Evolutionary conservation across 1,140 invertebrate species (phyloP).

Genomic region (Sinonovacula constricta): DNA sequence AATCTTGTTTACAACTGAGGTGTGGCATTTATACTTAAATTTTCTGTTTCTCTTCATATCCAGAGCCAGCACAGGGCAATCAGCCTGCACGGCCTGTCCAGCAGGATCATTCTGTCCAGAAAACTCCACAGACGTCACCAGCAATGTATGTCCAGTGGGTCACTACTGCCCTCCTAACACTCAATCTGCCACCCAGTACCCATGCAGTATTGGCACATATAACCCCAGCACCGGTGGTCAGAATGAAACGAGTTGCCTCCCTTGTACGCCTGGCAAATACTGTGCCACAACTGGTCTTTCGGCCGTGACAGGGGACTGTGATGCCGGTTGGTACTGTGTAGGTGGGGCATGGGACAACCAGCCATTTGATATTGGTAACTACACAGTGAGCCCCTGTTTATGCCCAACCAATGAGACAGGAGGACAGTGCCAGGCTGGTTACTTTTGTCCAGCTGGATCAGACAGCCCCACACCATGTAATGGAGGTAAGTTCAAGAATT

Average conservation of each 20-base stretch:
- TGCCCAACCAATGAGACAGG: slow-evolving; percentile 73
- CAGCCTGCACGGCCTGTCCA: slow-evolving; percentile 66
- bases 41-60: background rate
- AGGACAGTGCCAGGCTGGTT: slow-evolving; percentile 71
- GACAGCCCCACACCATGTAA: slow-evolving; percentile 62
- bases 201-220: slow-evolving; percentile 69
- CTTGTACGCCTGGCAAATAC: slow-evolving; percentile 70
- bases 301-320: slow-evolving; percentile 64
- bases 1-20: too few species aligned
- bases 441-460: slow-evolving; percentile 72
- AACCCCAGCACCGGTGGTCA: slow-evolving; percentile 63
- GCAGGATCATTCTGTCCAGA: slow-evolving; percentile 72
- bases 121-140: slow-evolving; percentile 70
- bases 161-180: slow-evolving; percentile 75
- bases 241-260: slow-evolving; percentile 63
- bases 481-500: too few species aligned
- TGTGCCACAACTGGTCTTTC: slow-evolving; percentile 69
- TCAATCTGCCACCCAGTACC: slow-evolving; percentile 58
- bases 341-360: slow-evolving; percentile 67
- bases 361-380: slow-evolving; percentile 70
- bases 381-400: slow-evolving; percentile 62
- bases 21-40: too few species aligned
- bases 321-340: slow-evolving; percentile 74
- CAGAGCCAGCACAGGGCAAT: slow-evolving; percentile 63
- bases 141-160: slow-evolving; percentile 68